phyloP scores from a whole-genome alignment of 2,888 invertebrate species.

The Ormyrus nitidulus region DNA sequence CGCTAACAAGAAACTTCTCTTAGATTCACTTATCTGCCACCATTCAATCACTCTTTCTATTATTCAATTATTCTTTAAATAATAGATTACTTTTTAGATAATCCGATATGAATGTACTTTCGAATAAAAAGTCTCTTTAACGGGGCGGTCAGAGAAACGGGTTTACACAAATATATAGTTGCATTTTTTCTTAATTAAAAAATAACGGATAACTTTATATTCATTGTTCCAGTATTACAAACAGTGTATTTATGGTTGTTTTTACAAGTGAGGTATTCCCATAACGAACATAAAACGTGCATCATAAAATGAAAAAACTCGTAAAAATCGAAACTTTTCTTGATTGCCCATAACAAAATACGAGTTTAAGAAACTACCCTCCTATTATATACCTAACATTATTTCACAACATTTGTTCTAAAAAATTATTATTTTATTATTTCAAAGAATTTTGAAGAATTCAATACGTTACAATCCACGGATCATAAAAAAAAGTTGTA shows the following conservation, averaged over 20 bases:
- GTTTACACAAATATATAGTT: too few relatives aligned
- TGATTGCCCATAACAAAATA: slow-evolving; percentile 8
- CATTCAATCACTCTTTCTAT: neutral
- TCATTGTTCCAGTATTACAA: neutral
- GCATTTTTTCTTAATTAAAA: too few relatives aligned
- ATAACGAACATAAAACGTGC: neutral
- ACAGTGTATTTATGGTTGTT: neutral
- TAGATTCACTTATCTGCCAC: neutral
- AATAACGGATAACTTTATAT: neutral
- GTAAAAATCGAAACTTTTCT: slow-evolving; percentile 13
- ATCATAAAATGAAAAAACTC: neutral
- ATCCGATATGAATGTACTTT: too few relatives aligned
- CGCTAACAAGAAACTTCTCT: neutral
- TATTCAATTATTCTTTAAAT: slow-evolving; percentile 1
- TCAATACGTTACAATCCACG: too few relatives aligned
- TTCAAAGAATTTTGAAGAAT: too few relatives aligned
- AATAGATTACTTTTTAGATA: too few relatives aligned
- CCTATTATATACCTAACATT: too few relatives aligned
- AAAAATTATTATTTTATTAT: too few relatives aligned
- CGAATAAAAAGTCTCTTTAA: too few relatives aligned
- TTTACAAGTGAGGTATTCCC: neutral
- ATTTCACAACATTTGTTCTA: too few relatives aligned
- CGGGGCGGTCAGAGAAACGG: too few relatives aligned
- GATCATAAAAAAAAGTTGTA: too few relatives aligned
- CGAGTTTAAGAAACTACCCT: neutral